Conservation (phyloP, 2,888 invertebrate species). For the Leptopilina drosophilae region DNA sequence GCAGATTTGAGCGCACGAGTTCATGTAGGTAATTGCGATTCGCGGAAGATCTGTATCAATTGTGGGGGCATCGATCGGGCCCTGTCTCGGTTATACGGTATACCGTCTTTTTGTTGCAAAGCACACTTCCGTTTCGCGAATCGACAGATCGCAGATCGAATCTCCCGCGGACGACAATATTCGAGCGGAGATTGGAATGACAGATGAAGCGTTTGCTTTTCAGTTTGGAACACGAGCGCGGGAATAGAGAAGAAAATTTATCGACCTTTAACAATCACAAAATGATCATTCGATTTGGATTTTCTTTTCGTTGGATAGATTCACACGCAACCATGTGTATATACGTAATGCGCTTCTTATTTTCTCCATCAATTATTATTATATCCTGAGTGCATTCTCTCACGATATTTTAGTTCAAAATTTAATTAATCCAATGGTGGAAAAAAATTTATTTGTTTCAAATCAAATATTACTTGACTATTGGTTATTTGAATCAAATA, state of each 20-base stretch:
- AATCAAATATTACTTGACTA: too few relatives aligned
- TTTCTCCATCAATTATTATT: too few relatives aligned
- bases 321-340: neutral
- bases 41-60: slow-evolving; percentile 40
- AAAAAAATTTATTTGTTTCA: too few relatives aligned
- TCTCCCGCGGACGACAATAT: slow-evolving; percentile 36
- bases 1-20: slow-evolving; percentile 32
- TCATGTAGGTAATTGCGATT: slow-evolving; percentile 40
- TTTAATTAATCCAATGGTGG: too few relatives aligned
- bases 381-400: neutral
- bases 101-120: slow-evolving; percentile 46
- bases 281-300: slow-evolving; percentile 49
- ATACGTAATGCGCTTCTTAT: too few relatives aligned
- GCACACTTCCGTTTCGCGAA: slow-evolving; percentile 45
- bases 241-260: slow-evolving; percentile 59
- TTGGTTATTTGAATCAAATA: too few relatives aligned
- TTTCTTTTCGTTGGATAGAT: slow-evolving; percentile 10
- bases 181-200: slow-evolving; percentile 48
- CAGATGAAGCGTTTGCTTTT: slow-evolving; percentile 56
- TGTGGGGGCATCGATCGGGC: slow-evolving; percentile 38
- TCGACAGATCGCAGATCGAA: slow-evolving; percentile 41
- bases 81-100: slow-evolving; percentile 33
- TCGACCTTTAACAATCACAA: slow-evolving; percentile 52
- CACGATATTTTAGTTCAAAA: too few relatives aligned
- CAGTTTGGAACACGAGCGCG: slow-evolving; percentile 53